Percentiles rank a stretch among this genome's conserved stretches.
Evolutionary conservation across 2,113 vertebrate genomes (phyloP).

Genomic region (Cricetomys ansorgei): DNA sequence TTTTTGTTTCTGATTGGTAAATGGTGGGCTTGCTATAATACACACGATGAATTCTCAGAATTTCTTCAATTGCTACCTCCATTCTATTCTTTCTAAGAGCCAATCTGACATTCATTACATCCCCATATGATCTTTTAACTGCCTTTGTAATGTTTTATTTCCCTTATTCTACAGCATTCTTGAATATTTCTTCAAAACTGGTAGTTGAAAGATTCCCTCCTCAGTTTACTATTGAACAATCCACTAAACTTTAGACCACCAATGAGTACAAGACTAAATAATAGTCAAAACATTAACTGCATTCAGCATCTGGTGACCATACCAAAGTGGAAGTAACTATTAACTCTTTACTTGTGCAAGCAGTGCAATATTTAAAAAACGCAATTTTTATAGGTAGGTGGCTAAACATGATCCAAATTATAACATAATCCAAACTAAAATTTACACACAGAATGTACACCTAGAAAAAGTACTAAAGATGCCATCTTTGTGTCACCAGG

Average conservation of each 20-base stretch:
- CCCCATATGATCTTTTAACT: neutral
- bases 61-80: neutral
- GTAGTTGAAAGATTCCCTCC: neutral
- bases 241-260: slow-evolving; percentile 1
- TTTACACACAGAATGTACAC: neutral
- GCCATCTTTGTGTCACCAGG: neutral
- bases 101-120: neutral
- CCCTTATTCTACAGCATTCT: neutral
- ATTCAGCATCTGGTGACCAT: neutral
- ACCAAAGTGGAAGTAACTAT: neutral
- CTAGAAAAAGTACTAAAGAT: neutral
- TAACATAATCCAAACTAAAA: neutral
- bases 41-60: neutral
- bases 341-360: neutral
- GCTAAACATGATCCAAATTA: neutral
- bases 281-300: neutral
- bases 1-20: neutral
- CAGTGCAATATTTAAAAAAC: neutral
- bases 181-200: slow-evolving; percentile 1
- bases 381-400: neutral
- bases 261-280: neutral
- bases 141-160: neutral
- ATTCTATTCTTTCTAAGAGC: neutral
- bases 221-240: neutral
- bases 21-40: neutral